These are phyloP conservation scores for Leptoteleia sp. DNA, from an alignment of 1,140 invertebrate species.

Conservation along the genomic window DNA sequence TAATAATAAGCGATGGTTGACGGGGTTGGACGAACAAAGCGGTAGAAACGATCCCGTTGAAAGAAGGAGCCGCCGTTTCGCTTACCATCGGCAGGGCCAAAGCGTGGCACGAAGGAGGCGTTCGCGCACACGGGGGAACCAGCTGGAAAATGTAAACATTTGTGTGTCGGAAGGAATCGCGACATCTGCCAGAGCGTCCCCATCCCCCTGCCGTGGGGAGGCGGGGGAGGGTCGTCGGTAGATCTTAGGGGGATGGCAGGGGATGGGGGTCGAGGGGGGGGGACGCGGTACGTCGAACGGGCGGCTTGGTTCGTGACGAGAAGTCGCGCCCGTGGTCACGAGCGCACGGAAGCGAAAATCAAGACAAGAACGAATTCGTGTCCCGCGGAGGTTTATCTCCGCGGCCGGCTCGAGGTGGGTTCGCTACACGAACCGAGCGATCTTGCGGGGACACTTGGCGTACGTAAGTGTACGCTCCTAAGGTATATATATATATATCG, in stretches of 20 bases:
- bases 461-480: constrained; percentile 48
- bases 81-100: too few species aligned
- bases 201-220: too few species aligned
- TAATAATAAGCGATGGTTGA: too few species aligned
- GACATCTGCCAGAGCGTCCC: constrained; percentile 41
- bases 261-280: too few species aligned
- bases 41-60: not conserved
- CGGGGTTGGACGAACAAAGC: constrained; percentile 26
- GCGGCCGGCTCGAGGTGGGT: constrained; percentile 55
- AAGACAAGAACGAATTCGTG: constrained; percentile 70
- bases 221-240: too few species aligned
- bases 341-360: constrained; percentile 66
- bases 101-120: constrained; percentile 11
- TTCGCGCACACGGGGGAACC: constrained; percentile 20
- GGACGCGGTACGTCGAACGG: constrained; percentile 35
- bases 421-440: constrained; percentile 61
- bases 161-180: constrained; percentile 17
- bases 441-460: constrained; percentile 59
- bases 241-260: too few species aligned
- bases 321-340: constrained; percentile 64
- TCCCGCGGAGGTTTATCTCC: constrained; percentile 64
- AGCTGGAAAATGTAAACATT: constrained; percentile 29
- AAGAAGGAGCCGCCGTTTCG: too few species aligned
- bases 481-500: too few species aligned
- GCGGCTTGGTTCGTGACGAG: constrained; percentile 59